Evolutionary conservation across 2,113 vertebrate species (phyloP), one percentile per base, ranked within the genome.

Genomic region (Seriola dumerili): DNA sequence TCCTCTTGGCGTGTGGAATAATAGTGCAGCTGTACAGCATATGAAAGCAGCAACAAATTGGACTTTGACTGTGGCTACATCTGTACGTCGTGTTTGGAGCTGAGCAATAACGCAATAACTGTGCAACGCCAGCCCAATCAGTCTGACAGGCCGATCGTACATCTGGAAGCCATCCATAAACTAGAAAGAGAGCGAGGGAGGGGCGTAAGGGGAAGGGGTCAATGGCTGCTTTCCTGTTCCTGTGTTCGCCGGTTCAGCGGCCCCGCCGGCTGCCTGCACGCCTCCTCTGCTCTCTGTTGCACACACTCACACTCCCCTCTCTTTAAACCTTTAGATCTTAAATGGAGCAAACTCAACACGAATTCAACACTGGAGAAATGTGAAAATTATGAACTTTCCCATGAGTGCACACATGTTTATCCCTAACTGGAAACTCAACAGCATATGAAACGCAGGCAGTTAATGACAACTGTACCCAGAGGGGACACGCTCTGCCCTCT

Each of bases 111-210:
- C 25, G 82, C 62, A 72, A 59, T 46, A 72, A 21, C 76, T 77
- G 78, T 63, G 78, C 64, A 78, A 1, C 44, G 48, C 46, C 1
- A n/a, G 57, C n/a, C 79, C 85, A 86, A 85, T 91, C 90, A 85
- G 65, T 38, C 83, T 81, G 90, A 86, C 90, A 66, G 79, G 67
- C 81, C 55, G 80, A 76, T 83, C 58, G 63, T 79, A 93, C 93
- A 94, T 94, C 93, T 94, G 93, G 93, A 94, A 94, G 81, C 89
- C 65, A 94, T 94, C 92, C 81, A 75, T 70, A 34, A 64, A 81
- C 72, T 85, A 72, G 62, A 91, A 88, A 80, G 75, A 75, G 72
- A 78, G 64, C 6, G 34, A 55, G 68, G 69, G 67, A 34, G 81
- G 79, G 25, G 25, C 1, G 21, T 11, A 34, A 65, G 76, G 89